Evolutionary conservation across 2,797 vertebrate species (phyloP), one percentile per base, ranked within the genome.

Genomic region (Perodicticus potto): DNA sequence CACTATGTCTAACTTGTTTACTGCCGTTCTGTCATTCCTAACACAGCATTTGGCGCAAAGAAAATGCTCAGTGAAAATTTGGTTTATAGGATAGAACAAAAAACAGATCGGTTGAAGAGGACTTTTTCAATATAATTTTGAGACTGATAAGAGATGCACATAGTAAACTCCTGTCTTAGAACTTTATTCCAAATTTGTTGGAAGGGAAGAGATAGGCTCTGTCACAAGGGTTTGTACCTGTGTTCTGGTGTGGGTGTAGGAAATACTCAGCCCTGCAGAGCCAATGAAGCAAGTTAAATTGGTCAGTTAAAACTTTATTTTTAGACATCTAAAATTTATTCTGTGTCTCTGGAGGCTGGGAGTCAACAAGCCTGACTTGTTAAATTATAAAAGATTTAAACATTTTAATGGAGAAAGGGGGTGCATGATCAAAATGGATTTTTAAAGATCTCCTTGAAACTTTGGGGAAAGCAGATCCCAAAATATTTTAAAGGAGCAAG

Each of bases 331-430:
- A 78, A 7, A 91, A 57, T 84, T 78, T 94, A 49, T 25, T 91
- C 61, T 55, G 4, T 2, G n/a, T 78, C 25, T 84, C 57, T 89
- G 32, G n/a, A 45, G 7, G 8, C 61, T 72, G 32, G 57, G 34
- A 69, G 14, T 94, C 89, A 89, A 43, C 37, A 89, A 43, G 25
- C 77, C 86, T 83, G 25, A 91, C 32, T 27, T 89, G 29, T 88
- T 78, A 86, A 83, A 63, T 82, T 22, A 53, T 76, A 93, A 84
- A 78, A 73, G 29, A 83, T 86, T 78, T 45, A 37, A 86, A 73
- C 3, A 83, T 82, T 86, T 65, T 61, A 16, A 19, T 84, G 37
- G n/a, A 90, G 23, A 32, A 37, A 25, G 27, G 11, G 16, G 3
- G 8, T 43, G 34, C 11, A 17, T 29, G 40, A 6, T 40, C 40